Base-by-base conservation (phyloP, 1,140 invertebrate species). In the Ruditapes philippinarum region DNA sequence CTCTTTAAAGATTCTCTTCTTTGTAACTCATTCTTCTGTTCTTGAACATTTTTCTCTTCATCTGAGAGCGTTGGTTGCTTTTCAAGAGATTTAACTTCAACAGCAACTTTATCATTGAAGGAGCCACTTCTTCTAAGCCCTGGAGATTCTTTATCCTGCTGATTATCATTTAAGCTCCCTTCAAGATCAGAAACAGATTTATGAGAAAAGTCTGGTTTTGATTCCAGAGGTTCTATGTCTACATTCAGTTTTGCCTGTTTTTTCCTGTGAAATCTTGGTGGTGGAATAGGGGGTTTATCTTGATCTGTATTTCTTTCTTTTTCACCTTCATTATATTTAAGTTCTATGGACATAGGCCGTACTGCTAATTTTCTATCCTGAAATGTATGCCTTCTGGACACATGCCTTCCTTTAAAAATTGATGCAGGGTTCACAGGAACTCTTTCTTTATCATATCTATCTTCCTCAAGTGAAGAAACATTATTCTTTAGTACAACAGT, bases 81-180 rank as follows among this genome's bases (percentile, higher is more conserved):
- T 17, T 87, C 84, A 22, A 87, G 49, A 40, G 84, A 57, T 33
- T 78, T 87, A 19, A 87, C 57, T 79, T 87, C 54, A 42, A 87
- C 51, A n/a, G 45, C 14, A 31, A 87, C 73, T 68, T 68, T 78
- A 33, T 57, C 42, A 31, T 79, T 87, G 7, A 57, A 65, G 0
- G 81, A 83, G 51, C 73, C 42, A 25, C 17, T 33, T 83, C 81
- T 83, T 70, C 51, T 83, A 25, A 40, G 7, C 28, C 17, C 81
- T 28, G 0, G 14, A n/a, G 17, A 22, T 51, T 38, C n/a, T 40
- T 70, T 45, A 12, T 68, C 81, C 42, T 51, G 25, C 7, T 31
- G 5, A 68, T 40, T 62, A 51, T 49, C 62, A 45, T 68, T 40
- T 12, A 0, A 17, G 19, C 73, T 22, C 70, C 22, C 31, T 0